Percentiles rank a stretch among this genome's conserved stretches.
Evolutionary conservation across 2,113 vertebrate genomes (phyloP).

Genomic region (Cyrtonyx montezumae): DNA sequence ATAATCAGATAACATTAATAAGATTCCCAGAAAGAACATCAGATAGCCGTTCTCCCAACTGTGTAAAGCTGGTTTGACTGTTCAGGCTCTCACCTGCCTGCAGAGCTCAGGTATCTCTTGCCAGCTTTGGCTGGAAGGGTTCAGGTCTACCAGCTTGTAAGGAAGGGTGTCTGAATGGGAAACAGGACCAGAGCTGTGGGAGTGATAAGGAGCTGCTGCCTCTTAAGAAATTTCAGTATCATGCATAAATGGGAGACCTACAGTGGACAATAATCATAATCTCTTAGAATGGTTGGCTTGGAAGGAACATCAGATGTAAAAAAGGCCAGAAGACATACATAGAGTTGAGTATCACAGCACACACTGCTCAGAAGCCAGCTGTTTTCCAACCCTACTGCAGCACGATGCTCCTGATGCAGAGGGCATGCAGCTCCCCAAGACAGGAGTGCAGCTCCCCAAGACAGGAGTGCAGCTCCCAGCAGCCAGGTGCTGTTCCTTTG

Average conservation of each 20-base stretch:
- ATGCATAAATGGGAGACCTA: neutral
- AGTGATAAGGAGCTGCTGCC: neutral
- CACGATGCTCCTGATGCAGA: neutral
- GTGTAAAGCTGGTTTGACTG: neutral
- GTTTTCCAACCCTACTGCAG: neutral
- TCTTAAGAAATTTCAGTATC: neutral
- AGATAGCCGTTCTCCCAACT: constrained; percentile 19
- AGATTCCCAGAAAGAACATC: constrained; percentile 70
- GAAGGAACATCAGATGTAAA: neutral
- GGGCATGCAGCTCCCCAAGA: neutral
- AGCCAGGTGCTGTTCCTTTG: neutral
- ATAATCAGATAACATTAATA: constrained; percentile 74
- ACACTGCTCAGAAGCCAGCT: neutral
- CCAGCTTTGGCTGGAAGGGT: neutral
- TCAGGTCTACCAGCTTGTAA: neutral
- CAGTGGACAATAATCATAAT: neutral
- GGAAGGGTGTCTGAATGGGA: neutral
- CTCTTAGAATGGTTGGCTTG: too few relatives aligned
- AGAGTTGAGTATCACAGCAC: neutral
- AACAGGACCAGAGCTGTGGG: neutral
- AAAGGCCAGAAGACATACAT: rapidly evolving
- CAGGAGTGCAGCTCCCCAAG: constrained; percentile 7
- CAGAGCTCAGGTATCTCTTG: neutral
- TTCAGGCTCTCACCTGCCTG: neutral
- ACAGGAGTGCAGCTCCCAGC: constrained; percentile 8